Evolutionary conservation across 2,113 vertebrate species (phyloP).

Genomic region (Amphilophus citrinellus): DNA sequence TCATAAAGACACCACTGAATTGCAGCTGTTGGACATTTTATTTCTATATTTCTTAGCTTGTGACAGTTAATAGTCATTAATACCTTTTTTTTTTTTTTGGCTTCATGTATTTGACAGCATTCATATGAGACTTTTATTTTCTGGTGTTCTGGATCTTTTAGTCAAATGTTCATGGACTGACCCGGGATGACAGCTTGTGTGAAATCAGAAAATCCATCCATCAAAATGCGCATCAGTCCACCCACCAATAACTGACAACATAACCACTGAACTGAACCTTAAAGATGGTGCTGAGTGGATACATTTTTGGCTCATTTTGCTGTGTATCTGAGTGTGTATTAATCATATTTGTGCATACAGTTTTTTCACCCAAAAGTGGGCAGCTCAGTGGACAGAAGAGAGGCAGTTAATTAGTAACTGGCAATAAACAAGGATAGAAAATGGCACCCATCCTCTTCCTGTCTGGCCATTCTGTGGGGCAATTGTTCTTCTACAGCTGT

Average conservation of each 20-base stretch:
- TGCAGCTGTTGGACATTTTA: conserved; percentile 13
- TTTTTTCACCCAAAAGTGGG: not conserved
- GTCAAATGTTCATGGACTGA: not conserved
- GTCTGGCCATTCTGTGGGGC: not conserved
- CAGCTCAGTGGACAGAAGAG: conserved; percentile 17
- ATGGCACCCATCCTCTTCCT: not conserved
- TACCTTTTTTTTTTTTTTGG: not conserved
- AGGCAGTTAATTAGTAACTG: conserved; percentile 41
- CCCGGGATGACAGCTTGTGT: not conserved
- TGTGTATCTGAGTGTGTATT: not conserved
- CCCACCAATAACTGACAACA: not conserved
- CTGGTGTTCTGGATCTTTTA: not conserved
- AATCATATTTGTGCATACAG: conserved; percentile 11
- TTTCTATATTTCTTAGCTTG: not conserved
- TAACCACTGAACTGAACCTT: not conserved
- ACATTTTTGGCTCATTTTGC: not conserved
- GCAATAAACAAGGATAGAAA: conserved; percentile 21
- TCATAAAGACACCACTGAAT: not conserved
- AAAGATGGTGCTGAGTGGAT: not conserved
- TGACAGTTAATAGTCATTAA: not conserved
- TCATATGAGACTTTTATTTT: not conserved
- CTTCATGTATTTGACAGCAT: not conserved
- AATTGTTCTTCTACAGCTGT: not conserved
- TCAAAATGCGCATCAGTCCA: not conserved
- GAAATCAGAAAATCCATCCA: conserved; percentile 7